phyloP scores from a whole-genome alignment of 2,888 invertebrate species.

The Lasioglossum villosulum region DNA sequence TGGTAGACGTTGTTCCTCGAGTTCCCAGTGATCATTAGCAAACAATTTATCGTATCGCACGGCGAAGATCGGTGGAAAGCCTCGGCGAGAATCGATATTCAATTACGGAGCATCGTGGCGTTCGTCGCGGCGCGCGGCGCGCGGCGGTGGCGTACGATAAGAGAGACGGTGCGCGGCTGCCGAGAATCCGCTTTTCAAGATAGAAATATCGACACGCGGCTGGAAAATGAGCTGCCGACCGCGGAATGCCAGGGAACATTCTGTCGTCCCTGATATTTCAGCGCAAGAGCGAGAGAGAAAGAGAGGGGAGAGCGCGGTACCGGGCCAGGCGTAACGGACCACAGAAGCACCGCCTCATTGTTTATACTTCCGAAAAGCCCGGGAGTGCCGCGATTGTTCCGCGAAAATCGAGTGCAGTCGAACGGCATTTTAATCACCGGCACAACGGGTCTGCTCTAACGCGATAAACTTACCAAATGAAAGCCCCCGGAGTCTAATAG shows the following conservation, averaged over 20 bases:
- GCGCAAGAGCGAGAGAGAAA: not conserved
- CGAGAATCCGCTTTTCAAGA: constrained; percentile 31
- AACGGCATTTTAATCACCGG: constrained; percentile 28
- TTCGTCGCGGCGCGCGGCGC: constrained; percentile 15
- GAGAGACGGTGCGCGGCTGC: constrained; percentile 23
- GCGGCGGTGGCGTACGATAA: not conserved
- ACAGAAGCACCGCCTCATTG: not conserved
- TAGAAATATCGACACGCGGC: constrained; percentile 36
- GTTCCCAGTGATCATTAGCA: constrained; percentile 29
- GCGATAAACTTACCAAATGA: constrained; percentile 5
- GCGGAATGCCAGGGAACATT: constrained; percentile 5
- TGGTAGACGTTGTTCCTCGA: not conserved
- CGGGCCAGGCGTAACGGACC: not conserved
- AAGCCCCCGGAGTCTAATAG: not conserved
- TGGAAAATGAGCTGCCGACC: constrained; percentile 34
- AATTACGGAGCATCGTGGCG: constrained; percentile 40
- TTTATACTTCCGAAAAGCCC: not conserved
- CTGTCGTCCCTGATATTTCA: constrained; percentile 2
- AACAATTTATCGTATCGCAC: constrained; percentile 44
- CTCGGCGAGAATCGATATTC: constrained; percentile 52
- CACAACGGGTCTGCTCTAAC: constrained; percentile 12
- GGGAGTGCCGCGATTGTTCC: constrained; percentile 14
- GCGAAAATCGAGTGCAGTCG: constrained; percentile 20
- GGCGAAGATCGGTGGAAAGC: constrained; percentile 23
- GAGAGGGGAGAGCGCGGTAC: no score